Evolutionary conservation across 2,797 vertebrate species (phyloP).

Genomic region (Dallia pectoralis): DNA sequence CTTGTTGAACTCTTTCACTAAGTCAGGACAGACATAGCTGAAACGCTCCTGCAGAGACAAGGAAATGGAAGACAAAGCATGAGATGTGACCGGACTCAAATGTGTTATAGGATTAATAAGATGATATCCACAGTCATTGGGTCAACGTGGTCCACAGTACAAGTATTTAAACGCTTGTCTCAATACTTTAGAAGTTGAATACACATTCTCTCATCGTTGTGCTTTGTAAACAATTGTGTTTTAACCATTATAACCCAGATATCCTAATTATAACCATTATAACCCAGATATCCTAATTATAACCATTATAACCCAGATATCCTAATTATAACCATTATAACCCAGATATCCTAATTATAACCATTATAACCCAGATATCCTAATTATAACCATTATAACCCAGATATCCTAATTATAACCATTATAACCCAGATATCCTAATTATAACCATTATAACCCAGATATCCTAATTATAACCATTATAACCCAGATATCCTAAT

Average conservation of each 20-base stretch:
- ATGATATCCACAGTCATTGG: background rate
- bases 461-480: too few relatives aligned
- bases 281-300: too few relatives aligned
- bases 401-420: too few relatives aligned
- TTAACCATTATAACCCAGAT: background rate
- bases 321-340: too few relatives aligned
- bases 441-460: too few relatives aligned
- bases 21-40: slow-evolving; percentile 97
- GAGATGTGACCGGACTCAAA: background rate
- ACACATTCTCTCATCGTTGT: background rate
- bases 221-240: background rate
- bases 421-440: too few relatives aligned
- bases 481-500: too few relatives aligned
- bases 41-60: slow-evolving; percentile 85
- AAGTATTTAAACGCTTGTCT: background rate
- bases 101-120: background rate
- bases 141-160: background rate
- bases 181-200: background rate
- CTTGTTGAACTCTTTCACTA: slow-evolving; percentile 98
- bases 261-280: too few relatives aligned
- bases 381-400: too few relatives aligned
- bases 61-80: background rate
- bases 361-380: too few relatives aligned
- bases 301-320: too few relatives aligned
- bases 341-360: too few relatives aligned